A percentile compares a stretch with the other conserved stretches of the same genome.
Conservation (phyloP, 2,113 vertebrate species). For the Turnix velox region DNA sequence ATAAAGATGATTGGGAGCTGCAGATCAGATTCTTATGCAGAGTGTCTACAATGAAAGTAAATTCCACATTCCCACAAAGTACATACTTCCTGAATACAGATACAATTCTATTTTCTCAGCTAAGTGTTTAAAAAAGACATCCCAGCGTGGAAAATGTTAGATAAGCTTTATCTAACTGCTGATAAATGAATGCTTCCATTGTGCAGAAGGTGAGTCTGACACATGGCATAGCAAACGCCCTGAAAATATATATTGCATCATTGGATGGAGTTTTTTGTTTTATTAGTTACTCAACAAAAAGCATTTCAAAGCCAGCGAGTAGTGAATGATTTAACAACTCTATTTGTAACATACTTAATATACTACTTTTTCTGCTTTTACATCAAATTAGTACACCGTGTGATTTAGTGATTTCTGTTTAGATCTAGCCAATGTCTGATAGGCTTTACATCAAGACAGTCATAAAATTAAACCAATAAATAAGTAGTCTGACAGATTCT, state of each 20-base stretch:
- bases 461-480: constrained; percentile 53
- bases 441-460: constrained; percentile 3
- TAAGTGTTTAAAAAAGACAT: neutral
- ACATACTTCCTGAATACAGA: neutral
- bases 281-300: constrained; percentile 1
- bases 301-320: neutral
- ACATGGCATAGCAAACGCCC: neutral
- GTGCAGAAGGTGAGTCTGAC: neutral
- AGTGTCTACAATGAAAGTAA: neutral
- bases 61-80: neutral
- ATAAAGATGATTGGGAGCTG: neutral
- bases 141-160: neutral
- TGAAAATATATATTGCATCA: neutral
- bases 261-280: neutral
- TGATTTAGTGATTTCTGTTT: constrained; percentile 31
- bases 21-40: neutral
- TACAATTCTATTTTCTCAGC: neutral
- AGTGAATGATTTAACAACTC: constrained; percentile 24
- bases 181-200: neutral
- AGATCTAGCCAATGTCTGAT: neutral
- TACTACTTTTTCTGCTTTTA: neutral
- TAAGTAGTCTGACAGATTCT: constrained; percentile 12
- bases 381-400: neutral
- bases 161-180: neutral
- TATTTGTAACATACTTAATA: neutral